Percentiles rank a stretch among this genome's conserved stretches.
Conservation (phyloP, 2,113 vertebrate genomes). For the Otus sunia region DNA sequence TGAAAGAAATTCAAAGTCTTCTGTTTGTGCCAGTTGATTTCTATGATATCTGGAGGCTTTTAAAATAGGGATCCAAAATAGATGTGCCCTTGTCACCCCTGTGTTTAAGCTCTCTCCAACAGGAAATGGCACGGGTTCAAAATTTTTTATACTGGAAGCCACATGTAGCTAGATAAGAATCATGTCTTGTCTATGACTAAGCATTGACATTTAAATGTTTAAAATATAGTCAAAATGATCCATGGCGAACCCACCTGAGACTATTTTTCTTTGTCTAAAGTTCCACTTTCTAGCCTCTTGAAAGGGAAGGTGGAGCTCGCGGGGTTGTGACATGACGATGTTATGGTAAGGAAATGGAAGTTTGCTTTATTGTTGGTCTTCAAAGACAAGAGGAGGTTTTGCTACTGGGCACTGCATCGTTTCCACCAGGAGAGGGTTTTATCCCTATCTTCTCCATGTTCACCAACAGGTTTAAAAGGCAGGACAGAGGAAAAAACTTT, state of each 20-base stretch:
- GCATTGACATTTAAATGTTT: conserved; percentile 73
- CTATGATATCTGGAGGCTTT: conserved; percentile 64
- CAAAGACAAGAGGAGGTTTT: not conserved
- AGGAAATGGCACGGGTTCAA: conserved; percentile 81
- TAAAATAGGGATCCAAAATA: conserved; percentile 76
- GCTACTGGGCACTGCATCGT: not conserved
- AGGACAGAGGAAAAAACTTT: not conserved
- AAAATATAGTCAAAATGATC: conserved; percentile 73
- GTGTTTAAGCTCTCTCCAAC: conserved; percentile 63
- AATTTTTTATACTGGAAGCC: conserved; percentile 71
- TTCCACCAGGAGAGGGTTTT: not conserved
- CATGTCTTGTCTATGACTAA: conserved; percentile 70
- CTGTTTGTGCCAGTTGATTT: conserved; percentile 76
- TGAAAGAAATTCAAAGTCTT: conserved; percentile 61
- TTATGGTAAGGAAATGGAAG: conserved; percentile 62
- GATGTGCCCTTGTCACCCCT: conserved; percentile 73
- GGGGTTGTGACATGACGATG: conserved; percentile 39
- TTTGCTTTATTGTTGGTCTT: conserved; percentile 55
- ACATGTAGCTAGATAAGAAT: conserved; percentile 74
- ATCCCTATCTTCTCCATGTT: not conserved
- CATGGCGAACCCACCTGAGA: conserved; percentile 73
- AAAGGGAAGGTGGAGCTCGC: conserved; percentile 61
- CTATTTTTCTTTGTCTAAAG: conserved; percentile 48
- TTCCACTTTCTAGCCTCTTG: conserved; percentile 40
- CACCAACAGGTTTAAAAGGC: not conserved